Evolutionary conservation across 2,113 vertebrate species (phyloP).

Genomic region (Siniperca chuatsi): DNA sequence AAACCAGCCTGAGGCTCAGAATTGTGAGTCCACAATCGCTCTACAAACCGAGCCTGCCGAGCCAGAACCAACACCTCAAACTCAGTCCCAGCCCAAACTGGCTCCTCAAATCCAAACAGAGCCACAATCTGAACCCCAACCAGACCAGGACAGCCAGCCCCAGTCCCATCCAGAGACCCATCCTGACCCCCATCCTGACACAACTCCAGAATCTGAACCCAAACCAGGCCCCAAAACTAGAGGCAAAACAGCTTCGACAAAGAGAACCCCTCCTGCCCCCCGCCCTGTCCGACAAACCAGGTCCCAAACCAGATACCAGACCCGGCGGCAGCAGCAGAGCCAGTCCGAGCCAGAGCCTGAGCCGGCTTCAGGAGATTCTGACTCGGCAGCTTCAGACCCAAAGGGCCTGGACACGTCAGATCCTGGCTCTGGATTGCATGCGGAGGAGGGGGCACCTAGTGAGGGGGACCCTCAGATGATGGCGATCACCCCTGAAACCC

Average conservation of each 20-base stretch:
- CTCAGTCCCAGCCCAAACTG: neutral
- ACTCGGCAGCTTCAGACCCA: constrained; percentile 2
- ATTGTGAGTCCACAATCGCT: neutral
- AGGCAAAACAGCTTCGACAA: constrained; percentile 34
- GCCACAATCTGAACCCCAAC: neutral
- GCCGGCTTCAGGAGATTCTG: constrained; percentile 12
- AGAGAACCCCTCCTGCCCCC: constrained; percentile 28
- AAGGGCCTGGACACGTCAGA: constrained; percentile 15
- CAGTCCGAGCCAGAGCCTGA: constrained; percentile 46
- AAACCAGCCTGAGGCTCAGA: neutral
- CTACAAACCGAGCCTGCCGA: neutral
- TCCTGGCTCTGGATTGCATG: neutral
- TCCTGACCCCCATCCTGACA: neutral
- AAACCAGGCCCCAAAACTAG: constrained; percentile 54
- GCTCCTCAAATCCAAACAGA: constrained; percentile 18
- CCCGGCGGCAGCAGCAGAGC: constrained; percentile 44
- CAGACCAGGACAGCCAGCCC: neutral
- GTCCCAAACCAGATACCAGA: constrained; percentile 74
- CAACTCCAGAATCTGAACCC: constrained; percentile 32
- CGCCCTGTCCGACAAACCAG: constrained; percentile 64
- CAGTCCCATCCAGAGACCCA: neutral
- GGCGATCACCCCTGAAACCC: constrained; percentile 63
- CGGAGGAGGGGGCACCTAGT: neutral
- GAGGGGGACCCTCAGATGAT: neutral
- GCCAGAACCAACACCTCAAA: neutral